Base-by-base conservation (phyloP, 2,113 vertebrate species). In the Catagonus wagneri region DNA sequence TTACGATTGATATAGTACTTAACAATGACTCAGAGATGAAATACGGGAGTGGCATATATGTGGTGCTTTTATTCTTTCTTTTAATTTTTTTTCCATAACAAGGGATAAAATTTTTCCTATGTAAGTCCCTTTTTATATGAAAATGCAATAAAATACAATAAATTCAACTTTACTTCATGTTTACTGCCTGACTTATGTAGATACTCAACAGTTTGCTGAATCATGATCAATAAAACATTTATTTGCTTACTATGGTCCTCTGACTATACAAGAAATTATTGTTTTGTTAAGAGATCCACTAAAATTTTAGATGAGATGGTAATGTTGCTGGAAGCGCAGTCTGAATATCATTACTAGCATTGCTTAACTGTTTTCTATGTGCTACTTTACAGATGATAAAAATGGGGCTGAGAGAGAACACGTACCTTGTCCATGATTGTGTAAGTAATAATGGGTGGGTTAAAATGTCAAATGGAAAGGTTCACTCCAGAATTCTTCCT, bases 301-400 rank as follows among this genome's bases (percentile, higher is more conserved):
- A 87, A 88, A 74, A 74, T 78, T 95, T 66, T 44, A 85, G 34
- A 50, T 29, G 29, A 54, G 54, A 86, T 29, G 16, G 32, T 20
- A 91, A 72, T 76, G 27, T 44, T 29, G 58, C 10, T 95, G 4
- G 0, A 92, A 83, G 15, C 63, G 2, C 54, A 86, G 17, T 29
- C 1, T 68, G 29, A 76, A 66, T 80, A 66, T 16, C 9, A 52
- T 50, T 90, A 81, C 17, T 56, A 80, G 65, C 1, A 81, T 17
- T 68, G 72, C 5, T 79, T 60, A 56, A 80, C 9, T 29, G 12
- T 34, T 72, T 87, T 52, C 29, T 71, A 29, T 4, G 22, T 83
- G 13, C 7, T 17, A 36, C 90, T 94, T 97, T 76, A 79, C 22
- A 91, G 17, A 89, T 63, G 12, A 61, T 61, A 74, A 93, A 93